A percentile compares a stretch with the other conserved stretches of the same genome.
Evolutionary conservation across 2,888 invertebrate genomes (phyloP).

Genomic region (Lithosia quadra): DNA sequence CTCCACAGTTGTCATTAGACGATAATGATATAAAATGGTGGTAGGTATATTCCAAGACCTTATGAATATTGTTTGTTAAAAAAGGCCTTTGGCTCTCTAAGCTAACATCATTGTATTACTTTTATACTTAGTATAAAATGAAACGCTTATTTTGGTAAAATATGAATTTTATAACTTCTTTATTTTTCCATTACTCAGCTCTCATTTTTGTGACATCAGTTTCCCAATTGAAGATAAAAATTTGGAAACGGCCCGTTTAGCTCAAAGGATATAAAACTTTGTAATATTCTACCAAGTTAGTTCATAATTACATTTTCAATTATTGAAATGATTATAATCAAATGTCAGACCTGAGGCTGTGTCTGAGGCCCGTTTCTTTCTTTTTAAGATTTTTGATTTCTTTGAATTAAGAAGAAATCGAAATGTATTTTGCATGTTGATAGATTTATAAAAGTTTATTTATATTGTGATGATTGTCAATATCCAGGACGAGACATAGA

Average conservation of each 20-base stretch:
- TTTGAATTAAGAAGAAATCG: background rate
- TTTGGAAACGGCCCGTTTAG: background rate
- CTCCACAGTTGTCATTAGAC: too few species aligned
- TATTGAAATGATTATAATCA: background rate
- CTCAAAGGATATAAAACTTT: background rate
- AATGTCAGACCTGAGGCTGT: background rate
- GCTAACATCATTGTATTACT: background rate
- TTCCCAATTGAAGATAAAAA: background rate
- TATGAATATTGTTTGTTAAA: background rate
- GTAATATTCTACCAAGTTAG: background rate
- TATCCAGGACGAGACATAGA: too few species aligned
- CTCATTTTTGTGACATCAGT: background rate
- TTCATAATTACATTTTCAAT: constrained; percentile 1
- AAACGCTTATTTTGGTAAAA: background rate
- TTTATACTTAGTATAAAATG: background rate
- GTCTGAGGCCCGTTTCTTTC: background rate
- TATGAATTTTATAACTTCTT: background rate
- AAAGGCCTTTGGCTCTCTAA: background rate
- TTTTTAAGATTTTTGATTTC: background rate
- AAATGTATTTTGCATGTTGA: too few species aligned
- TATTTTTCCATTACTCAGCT: background rate
- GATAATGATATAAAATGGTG: too few species aligned
- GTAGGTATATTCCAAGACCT: background rate
- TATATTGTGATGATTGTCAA: too few species aligned
- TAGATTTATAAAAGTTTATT: too few species aligned